These are phyloP conservation scores for Monodelphis domestica DNA, from an alignment of 2,797 vertebrate genomes.

Conservation along the genomic window DNA sequence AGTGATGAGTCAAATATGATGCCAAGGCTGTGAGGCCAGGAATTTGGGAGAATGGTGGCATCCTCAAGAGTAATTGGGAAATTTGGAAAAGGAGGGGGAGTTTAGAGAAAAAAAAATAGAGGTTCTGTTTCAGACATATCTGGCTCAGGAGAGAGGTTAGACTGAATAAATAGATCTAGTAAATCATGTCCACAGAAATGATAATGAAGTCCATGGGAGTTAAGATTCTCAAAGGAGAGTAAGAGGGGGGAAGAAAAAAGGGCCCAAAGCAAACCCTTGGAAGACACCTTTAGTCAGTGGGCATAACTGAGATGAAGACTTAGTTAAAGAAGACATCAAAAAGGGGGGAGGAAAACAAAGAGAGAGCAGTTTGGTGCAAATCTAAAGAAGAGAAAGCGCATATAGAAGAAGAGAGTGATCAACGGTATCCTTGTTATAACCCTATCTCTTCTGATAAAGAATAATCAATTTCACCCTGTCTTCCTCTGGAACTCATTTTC, in stretches of 20 bases:
- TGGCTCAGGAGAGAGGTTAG: not conserved
- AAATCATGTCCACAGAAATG: not conserved
- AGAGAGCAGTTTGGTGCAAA: not conserved
- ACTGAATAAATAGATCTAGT: not conserved
- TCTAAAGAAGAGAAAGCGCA: not conserved
- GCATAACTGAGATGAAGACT: not conserved
- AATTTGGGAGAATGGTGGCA: not conserved
- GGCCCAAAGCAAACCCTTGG: not conserved
- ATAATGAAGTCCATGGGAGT: not conserved
- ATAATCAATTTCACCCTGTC: not conserved
- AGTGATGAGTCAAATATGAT: no score
- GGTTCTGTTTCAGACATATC: not conserved
- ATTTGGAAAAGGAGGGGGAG: not conserved
- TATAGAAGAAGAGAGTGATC: not conserved
- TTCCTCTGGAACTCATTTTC: not conserved
- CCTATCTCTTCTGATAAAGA: not conserved
- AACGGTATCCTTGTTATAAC: not conserved
- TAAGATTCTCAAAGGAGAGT: not conserved
- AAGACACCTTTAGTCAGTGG: not conserved
- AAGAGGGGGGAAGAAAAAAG: not conserved
- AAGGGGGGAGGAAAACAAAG: not conserved
- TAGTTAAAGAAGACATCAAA: not conserved
- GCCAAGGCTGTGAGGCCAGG: not conserved
- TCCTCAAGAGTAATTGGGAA: not conserved
- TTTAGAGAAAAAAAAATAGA: not conserved